Base-by-base conservation (phyloP, 2,797 vertebrate genomes). In the Enteromius argenteus region DNA sequence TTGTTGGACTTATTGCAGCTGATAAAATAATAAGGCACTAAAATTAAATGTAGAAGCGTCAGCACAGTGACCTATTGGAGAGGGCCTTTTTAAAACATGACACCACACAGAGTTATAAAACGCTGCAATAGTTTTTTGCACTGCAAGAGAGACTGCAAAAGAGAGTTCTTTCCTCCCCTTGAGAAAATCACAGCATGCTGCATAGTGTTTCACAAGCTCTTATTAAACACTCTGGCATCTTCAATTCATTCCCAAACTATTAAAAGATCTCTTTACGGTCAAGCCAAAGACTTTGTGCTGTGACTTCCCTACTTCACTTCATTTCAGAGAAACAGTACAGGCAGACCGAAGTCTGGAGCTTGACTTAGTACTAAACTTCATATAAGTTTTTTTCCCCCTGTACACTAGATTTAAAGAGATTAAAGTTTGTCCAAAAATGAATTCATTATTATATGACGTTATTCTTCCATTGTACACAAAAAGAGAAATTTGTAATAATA, bases 171-270 rank as follows among this genome's bases (percentile, higher is more conserved):
- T 64, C 60, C 58, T 80, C 39, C 62, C 76, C 60, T 64, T 53
- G 71, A 83, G 79, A 86, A 74, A 67, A 35, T 60, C 51, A 46
- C 19, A 68, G 81, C 42, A 51, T 9, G n/a, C 23, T 76, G 49
- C 51, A 23, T 49, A 73, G 64, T 42, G 83, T 88, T 90, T 90
- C 68, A 90, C 56, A 80, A 46, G 84, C 64, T 32, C 79, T 76
- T 88, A 86, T 89, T 84, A 87, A 85, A 77, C 80, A 53, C 77
- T 66, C 75, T 86, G 84, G 82, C 88, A 86, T 86, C 67, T 77
- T 77, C 84, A 80, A 80, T 68, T 77, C 79, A 81, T 74, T 90
- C 75, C 76, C 74, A 80, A 79, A 80, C 79, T 83, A 86, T 85
- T 87, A 85, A 88, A 89, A 82, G 23, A 67, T 58, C 30, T 80